Evolutionary conservation across 2,797 vertebrate genomes (phyloP).

Genomic region (Lophius americanus): DNA sequence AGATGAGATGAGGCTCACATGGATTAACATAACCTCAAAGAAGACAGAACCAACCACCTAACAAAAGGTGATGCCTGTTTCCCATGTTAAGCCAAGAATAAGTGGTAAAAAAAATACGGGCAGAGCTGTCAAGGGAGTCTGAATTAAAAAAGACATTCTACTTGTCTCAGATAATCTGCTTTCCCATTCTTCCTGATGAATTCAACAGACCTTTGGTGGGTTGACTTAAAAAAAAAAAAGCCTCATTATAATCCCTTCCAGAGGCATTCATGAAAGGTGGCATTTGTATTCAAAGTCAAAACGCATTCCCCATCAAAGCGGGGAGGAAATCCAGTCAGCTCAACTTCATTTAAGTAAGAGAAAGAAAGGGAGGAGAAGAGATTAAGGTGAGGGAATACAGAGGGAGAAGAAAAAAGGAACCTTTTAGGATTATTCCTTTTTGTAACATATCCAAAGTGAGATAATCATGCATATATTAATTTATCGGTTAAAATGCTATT

Average conservation of each 20-base stretch:
- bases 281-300: conserved; percentile 75
- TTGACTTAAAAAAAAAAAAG: conserved; percentile 43
- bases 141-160: conserved; percentile 49
- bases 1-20: conserved; percentile 11
- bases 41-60: background rate
- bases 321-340: conserved; percentile 51
- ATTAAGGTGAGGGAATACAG: conserved; percentile 50
- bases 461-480: conserved; percentile 43
- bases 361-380: conserved; percentile 58
- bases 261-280: conserved; percentile 54
- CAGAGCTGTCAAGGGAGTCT: conserved; percentile 21
- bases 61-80: conserved; percentile 8
- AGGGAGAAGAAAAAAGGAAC: conserved; percentile 50
- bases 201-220: conserved; percentile 54
- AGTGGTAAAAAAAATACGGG: conserved; percentile 17
- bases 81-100: conserved; percentile 11
- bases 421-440: conserved; percentile 52
- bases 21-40: conserved; percentile 5
- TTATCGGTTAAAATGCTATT: conserved; percentile 15
- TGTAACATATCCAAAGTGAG: conserved; percentile 30
- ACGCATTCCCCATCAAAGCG: conserved; percentile 61
- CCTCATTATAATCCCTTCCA: conserved; percentile 58
- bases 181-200: conserved; percentile 39
- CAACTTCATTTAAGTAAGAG: conserved; percentile 64
- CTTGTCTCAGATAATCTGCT: conserved; percentile 47